Percentiles rank a stretch among this genome's conserved stretches.
Conservation (phyloP, 1,140 invertebrate genomes). For the Anadara kagoshimensis region DNA sequence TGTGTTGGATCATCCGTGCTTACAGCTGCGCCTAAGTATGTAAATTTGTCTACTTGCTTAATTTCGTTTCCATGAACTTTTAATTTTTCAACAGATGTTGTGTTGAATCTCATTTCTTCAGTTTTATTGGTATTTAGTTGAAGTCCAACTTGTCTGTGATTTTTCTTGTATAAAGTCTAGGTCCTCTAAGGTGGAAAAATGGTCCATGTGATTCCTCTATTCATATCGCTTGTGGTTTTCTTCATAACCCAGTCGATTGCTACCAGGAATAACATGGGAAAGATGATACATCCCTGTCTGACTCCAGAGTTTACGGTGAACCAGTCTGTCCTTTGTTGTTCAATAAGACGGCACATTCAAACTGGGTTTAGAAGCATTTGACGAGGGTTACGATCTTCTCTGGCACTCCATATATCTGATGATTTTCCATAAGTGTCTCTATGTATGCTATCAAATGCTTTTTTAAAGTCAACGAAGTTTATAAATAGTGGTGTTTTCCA, state of each 20-base stretch:
- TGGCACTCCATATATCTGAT: too few relatives aligned
- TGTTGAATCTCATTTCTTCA: constrained; percentile 15
- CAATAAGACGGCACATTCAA: constrained; percentile 4
- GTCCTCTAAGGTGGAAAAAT: background rate
- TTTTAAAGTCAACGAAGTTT: constrained; percentile 28
- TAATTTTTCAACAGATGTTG: background rate
- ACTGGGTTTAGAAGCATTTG: constrained; percentile 3
- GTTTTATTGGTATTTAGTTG: constrained; percentile 7
- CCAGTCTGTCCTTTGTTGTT: constrained; percentile 10
- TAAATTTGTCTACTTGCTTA: too few relatives aligned
- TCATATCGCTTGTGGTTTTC: too few relatives aligned
- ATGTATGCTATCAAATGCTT: constrained; percentile 26
- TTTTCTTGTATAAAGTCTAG: constrained; percentile 8
- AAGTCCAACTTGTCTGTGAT: background rate
- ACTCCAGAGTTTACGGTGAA: background rate
- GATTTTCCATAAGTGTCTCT: too few relatives aligned
- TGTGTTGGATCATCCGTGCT: too few relatives aligned
- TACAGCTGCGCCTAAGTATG: too few relatives aligned
- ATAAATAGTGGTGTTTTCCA: constrained; percentile 22
- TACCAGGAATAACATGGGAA: background rate
- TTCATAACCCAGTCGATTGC: background rate
- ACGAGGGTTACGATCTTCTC: constrained; percentile 1
- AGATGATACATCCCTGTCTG: constrained; percentile 3
- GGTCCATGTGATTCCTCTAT: too few relatives aligned
- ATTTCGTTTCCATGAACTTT: constrained; percentile 2